phyloP scores from a whole-genome alignment of 1,140 invertebrate species.

The Telenomus remus region DNA sequence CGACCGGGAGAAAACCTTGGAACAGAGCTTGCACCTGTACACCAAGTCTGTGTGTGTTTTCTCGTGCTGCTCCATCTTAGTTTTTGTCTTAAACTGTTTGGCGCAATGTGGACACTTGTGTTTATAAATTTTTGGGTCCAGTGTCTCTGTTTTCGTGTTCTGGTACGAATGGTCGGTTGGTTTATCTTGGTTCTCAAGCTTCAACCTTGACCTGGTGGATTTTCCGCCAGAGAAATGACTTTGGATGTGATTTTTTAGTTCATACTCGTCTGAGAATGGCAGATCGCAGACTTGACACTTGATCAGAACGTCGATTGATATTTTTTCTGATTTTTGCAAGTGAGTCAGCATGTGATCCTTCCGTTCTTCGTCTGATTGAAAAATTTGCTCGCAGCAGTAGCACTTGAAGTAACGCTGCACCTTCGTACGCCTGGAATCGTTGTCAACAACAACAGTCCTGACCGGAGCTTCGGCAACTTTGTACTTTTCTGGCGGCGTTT shows the following conservation, averaged over 20 bases:
- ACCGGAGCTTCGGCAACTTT: neutral
- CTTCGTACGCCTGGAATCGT: slow-evolving; percentile 21
- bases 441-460: neutral
- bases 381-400: slow-evolving; percentile 37
- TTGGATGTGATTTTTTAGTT: slow-evolving; percentile 31
- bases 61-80: slow-evolving; percentile 11
- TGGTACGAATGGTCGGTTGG: slow-evolving; percentile 23
- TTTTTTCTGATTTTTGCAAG: slow-evolving; percentile 23
- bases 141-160: neutral
- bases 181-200: neutral
- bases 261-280: slow-evolving; percentile 24
- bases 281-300: slow-evolving; percentile 34
- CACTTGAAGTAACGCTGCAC: slow-evolving; percentile 48
- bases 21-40: slow-evolving; percentile 37
- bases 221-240: slow-evolving; percentile 14
- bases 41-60: slow-evolving; percentile 32
- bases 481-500: neutral
- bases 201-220: slow-evolving; percentile 2
- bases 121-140: slow-evolving; percentile 8
- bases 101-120: slow-evolving; percentile 10
- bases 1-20: slow-evolving; percentile 25
- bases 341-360: slow-evolving; percentile 34
- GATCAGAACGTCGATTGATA: slow-evolving; percentile 37
- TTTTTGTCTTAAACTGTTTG: slow-evolving; percentile 19
- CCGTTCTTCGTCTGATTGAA: slow-evolving; percentile 22